A percentile compares a stretch with the other conserved stretches of the same genome.
Conservation (phyloP, 1,140 invertebrate genomes). For the Leptestheria dahalacensis region DNA sequence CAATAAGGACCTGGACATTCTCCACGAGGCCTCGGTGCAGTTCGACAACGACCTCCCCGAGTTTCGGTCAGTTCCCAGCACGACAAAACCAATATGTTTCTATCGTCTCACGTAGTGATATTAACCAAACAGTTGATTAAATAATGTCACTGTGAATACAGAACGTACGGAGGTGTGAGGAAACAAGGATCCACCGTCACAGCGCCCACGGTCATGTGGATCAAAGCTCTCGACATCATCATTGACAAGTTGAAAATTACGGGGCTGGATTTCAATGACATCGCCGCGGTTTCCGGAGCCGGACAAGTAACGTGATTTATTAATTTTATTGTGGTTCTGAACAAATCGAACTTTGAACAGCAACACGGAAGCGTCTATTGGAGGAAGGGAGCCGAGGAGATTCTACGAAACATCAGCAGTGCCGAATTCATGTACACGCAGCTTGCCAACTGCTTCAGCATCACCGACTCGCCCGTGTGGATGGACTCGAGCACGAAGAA, state of each 20-base stretch:
- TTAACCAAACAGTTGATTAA: not conserved
- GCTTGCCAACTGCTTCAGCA: conserved; percentile 53
- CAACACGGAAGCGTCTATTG: conserved; percentile 96
- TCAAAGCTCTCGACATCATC: conserved; percentile 84
- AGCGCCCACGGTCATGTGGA: conserved; percentile 79
- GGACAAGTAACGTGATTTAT: conserved; percentile 51
- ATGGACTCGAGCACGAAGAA: conserved; percentile 49
- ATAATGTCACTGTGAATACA: conserved; percentile 26
- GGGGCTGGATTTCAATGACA: conserved; percentile 64
- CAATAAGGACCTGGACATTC: conserved; percentile 50
- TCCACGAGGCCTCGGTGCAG: conserved; percentile 62
- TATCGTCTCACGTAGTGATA: not conserved
- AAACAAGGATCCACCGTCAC: conserved; percentile 46
- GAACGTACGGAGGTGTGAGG: conserved; percentile 65
- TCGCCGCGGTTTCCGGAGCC: conserved; percentile 70
- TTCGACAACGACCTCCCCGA: conserved; percentile 83
- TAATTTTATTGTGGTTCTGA: not conserved
- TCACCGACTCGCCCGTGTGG: conserved; percentile 80
- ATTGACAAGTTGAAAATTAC: conserved; percentile 64
- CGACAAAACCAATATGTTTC: not conserved
- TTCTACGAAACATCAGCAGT: conserved; percentile 48
- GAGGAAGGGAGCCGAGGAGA: conserved; percentile 51
- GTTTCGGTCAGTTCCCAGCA: conserved; percentile 64
- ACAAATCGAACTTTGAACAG: no score
- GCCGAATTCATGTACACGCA: conserved; percentile 68